Conservation (phyloP, 2,113 vertebrate genomes). For the Thinocorus orbignyianus region DNA sequence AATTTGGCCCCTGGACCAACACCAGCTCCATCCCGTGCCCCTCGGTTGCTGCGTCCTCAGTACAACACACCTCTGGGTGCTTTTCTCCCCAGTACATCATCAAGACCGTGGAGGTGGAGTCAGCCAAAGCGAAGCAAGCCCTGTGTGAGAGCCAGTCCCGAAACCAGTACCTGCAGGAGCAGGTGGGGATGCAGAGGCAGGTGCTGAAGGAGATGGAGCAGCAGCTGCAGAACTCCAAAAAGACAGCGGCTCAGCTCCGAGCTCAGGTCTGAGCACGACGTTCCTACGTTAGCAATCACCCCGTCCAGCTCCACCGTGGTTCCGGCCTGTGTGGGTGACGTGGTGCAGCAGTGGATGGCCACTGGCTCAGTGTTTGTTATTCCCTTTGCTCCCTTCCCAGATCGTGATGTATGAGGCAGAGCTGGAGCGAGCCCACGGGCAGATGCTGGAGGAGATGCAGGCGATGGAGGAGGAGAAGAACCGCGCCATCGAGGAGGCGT, state of each 20-base stretch:
- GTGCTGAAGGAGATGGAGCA: conserved; percentile 88
- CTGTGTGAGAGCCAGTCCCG: conserved; percentile 82
- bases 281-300: background rate
- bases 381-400: conserved; percentile 48
- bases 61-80: background rate
- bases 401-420: conserved; percentile 88
- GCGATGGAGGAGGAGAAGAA: conserved; percentile 95
- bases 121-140: conserved; percentile 79
- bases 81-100: conserved; percentile 76
- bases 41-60: background rate
- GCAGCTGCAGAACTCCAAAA: conserved; percentile 88
- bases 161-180: conserved; percentile 88
- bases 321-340: background rate
- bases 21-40: background rate
- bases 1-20: background rate
- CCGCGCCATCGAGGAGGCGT: conserved; percentile 89
- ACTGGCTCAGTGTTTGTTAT: accelerated
- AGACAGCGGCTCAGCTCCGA: conserved; percentile 81
- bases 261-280: conserved; percentile 78
- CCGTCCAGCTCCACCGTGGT: accelerated
- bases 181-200: conserved; percentile 86
- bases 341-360: accelerated
- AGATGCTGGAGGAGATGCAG: conserved; percentile 93
- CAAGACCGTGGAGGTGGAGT: conserved; percentile 87
- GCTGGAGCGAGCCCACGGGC: conserved; percentile 86